Evolutionary conservation across 2,888 invertebrate genomes (phyloP), one percentile per base, ranked within the genome.

Genomic region (Nephrotoma appendiculata): DNA sequence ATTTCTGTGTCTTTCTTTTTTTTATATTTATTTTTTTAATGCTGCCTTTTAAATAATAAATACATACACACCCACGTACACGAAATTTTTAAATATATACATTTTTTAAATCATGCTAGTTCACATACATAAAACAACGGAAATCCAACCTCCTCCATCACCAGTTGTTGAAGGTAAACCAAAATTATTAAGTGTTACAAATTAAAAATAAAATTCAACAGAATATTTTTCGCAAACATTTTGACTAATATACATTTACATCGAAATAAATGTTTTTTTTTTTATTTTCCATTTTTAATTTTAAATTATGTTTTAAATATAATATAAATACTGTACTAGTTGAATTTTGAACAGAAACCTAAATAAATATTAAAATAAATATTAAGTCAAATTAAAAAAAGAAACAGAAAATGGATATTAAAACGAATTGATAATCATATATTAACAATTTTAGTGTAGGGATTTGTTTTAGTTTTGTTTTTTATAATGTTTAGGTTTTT

Each of bases 111-210:
- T 42, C 12, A 48, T 85, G 15, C 48, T 86, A 43, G 44, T 41
- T 12, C 31, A 41, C 31, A 48, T 43, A 85, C 19, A 44, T 31
- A 71, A 85, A 86, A 86, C 41, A 86, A 86, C 44, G 31, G 48
- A 19, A n/a, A 44, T 41, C 6, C 31, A 11, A 86, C 44, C 15
- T 86, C 31, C 85, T 86, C 31, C 85, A 85, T 44, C 71, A 71
- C 71, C 41, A 52, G 41, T 41, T 44, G 52, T 86, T 43, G 87
- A 42, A 86, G 87, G 87, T 43, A 88, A 88, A 86, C 88, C 87
- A 83, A 87, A 87, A 87, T 86, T 87, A 52, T 87, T 88, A 87
- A 87, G 87, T 87, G 86, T 87, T 71, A 71, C 71, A 71, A 71
- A 71, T 71, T 71, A 71, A 71, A 31, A 31, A 87, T 86, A 87